Evolutionary conservation across 2,797 vertebrate genomes (phyloP).

Genomic region (Nannoperca australis): DNA sequence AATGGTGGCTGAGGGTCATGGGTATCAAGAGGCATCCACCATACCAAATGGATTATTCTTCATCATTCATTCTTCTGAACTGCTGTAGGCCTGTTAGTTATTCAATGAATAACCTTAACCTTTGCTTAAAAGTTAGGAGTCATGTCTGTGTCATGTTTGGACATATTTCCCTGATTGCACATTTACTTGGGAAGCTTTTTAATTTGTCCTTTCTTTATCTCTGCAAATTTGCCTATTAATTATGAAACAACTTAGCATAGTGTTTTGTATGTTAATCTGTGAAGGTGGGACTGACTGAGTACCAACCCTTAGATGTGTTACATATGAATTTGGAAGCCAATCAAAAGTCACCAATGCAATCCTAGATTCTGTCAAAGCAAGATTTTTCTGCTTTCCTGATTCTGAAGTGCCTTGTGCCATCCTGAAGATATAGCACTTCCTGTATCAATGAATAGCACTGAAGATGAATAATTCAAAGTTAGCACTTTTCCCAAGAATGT

Average conservation of each 20-base stretch:
- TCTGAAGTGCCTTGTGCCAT: background rate
- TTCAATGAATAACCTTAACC: constrained; percentile 5
- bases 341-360: background rate
- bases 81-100: background rate
- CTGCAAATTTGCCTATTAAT: constrained; percentile 3
- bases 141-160: background rate
- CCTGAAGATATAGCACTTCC: background rate
- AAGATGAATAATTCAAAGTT: constrained; percentile 4
- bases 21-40: background rate
- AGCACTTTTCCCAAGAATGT: background rate
- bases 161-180: constrained; percentile 10
- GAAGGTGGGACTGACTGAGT: background rate
- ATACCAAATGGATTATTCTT: too few relatives aligned
- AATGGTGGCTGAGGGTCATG: background rate
- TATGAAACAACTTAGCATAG: background rate
- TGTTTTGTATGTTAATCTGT: constrained; percentile 1
- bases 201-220: constrained; percentile 2
- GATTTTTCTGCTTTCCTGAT: constrained; percentile 1
- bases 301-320: background rate
- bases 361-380: background rate
- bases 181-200: too few relatives aligned
- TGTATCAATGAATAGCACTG: constrained; percentile 1
- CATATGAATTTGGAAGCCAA: background rate
- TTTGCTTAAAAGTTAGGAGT: background rate
- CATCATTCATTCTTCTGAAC: background rate